Evolutionary conservation across 1,140 invertebrate species (phyloP).

Genomic region (Chironomus tepperi): DNA sequence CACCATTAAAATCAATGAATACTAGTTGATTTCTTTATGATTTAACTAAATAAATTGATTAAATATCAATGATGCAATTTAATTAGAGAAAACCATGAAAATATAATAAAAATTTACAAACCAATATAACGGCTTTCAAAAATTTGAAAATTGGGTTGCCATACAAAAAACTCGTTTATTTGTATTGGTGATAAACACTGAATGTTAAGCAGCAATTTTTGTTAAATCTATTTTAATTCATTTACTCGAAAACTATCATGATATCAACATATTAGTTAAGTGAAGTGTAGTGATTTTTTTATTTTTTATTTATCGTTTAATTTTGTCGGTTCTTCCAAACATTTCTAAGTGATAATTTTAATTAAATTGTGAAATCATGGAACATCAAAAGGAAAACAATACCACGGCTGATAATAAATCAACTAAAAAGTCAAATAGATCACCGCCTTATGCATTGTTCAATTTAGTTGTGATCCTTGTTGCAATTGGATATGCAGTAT

Average conservation of each 20-base stretch:
- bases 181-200: no score
- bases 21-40: no score
- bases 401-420: background rate
- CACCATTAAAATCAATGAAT: no score
- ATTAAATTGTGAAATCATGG: background rate
- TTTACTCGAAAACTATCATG: background rate
- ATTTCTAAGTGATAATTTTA: background rate
- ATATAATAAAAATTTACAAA: no score
- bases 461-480: conserved; percentile 2
- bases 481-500: background rate
- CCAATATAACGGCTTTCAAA: no score
- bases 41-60: no score
- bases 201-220: no score
- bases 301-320: background rate
- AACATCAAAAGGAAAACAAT: background rate
- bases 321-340: background rate
- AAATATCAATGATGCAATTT: no score
- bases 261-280: background rate
- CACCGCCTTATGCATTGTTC: background rate
- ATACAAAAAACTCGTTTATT: no score
- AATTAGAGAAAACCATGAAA: no score
- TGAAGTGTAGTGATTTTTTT: background rate
- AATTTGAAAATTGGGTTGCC: no score
- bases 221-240: background rate
- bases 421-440: background rate